Evolutionary conservation across 1,140 invertebrate species (phyloP), one percentile per base, ranked within the genome.

Genomic region (Elysia chlorotica): DNA sequence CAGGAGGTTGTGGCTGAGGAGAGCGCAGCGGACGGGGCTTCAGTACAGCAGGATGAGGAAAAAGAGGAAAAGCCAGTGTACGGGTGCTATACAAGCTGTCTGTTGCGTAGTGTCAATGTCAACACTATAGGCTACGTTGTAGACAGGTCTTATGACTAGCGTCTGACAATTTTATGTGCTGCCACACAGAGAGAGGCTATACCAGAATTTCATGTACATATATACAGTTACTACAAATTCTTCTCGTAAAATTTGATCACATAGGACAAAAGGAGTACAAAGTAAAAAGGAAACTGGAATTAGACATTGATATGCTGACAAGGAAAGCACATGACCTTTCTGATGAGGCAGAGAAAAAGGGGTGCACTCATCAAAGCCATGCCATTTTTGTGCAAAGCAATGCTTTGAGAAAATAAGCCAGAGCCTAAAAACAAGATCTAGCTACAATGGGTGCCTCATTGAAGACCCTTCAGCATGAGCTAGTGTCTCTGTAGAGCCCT

Each of bases 21-120:
- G 17, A 36, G 21, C 1, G 21, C 53, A 2, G 54, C 36, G 31
- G 56, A 59, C 28, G n/a, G 25, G 28, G 25, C 19, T 2, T 33
- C 36, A 2, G 33, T 5, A 38, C 31, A 38, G 36, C n/a, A 23
- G 21, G 35, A 36, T 23, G 67, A 70, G 37, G 35, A 30, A 36
- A 59, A 30, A 38, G 33, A 57, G 25, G 67, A 70, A 70, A 28
- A 57, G 19, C 23, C n/a, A 10, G 59, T 21, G 67, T 70, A 2
- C 30, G 37, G 37, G 1, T 41, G 37, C 48, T 38, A 2, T 41
- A 3, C 36, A 28, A 17, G 10, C 6, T 6, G 10, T 14, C 23
- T 28, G 10, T 33, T 6, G 14, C 6, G 4, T 14, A 62, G 6
- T 5, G 5, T 4, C 2, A 3, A 62, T 10, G 36, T 33, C 2